Evolutionary conservation across 2,888 invertebrate genomes (phyloP).

Genomic region (Spodoptera picta): DNA sequence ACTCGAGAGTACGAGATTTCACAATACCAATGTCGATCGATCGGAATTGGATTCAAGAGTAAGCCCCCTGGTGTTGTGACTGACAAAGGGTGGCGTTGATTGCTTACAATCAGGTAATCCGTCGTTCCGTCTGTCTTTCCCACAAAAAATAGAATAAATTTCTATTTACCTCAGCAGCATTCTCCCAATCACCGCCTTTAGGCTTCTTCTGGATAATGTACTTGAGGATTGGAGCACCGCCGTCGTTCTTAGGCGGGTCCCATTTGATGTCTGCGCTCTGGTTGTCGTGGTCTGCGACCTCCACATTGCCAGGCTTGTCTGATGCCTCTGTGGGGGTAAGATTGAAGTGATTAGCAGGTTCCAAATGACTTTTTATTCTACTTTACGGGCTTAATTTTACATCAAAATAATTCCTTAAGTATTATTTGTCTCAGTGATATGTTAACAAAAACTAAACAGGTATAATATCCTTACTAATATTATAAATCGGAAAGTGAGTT

Average conservation of each 20-base stretch:
- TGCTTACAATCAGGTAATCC: not conserved
- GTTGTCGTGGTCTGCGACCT: constrained; percentile 97
- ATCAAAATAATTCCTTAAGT: too few species aligned
- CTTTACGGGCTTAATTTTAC: too few species aligned
- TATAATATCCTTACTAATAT: too few species aligned
- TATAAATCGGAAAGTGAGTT: too few species aligned
- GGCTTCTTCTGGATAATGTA: constrained; percentile 98
- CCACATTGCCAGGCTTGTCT: constrained; percentile 96
- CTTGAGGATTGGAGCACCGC: constrained; percentile 97
- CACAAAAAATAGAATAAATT: not conserved
- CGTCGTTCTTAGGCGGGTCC: constrained; percentile 96
- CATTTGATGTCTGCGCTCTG: constrained; percentile 97
- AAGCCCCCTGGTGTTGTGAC: too few species aligned
- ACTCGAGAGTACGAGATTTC: too few species aligned
- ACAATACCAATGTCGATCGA: too few species aligned
- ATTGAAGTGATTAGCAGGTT: not conserved
- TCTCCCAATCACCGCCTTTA: constrained; percentile 96
- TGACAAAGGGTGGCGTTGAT: too few species aligned
- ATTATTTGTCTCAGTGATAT: too few species aligned
- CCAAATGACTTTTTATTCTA: too few species aligned
- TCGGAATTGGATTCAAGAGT: too few species aligned
- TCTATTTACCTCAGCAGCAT: constrained; percentile 92
- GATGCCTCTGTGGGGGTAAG: constrained; percentile 91
- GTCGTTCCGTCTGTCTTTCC: not conserved
- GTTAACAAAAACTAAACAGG: too few species aligned